Base-by-base conservation (phyloP, 2,113 vertebrate species). In the Chelonoidis abingdonii region DNA sequence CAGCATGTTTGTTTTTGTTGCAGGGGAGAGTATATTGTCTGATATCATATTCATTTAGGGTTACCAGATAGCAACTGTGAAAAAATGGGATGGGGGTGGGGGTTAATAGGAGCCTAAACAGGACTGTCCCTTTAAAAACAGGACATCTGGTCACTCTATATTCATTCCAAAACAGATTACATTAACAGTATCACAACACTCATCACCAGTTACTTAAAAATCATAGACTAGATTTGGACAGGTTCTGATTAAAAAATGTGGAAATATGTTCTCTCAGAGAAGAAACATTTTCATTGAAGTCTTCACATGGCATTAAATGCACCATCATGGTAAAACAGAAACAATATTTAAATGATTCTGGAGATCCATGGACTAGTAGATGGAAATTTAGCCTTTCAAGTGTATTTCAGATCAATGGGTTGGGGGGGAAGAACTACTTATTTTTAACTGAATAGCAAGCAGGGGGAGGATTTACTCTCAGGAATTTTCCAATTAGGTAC, bases 371-470 rank as follows among this genome's bases (percentile, higher is more conserved):
- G 16, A 8, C 2, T 89, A 85, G 31, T 80, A 89, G 89, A 80
- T 84, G 0, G 27, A 94, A 86, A 2, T 38, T 89, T 35, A 52
- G n/a, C 5, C 31, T 81, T 87, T 80, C 16, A 62, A 86, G 85
- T 56, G 21, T 14, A 62, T 10, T 86, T 27, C 3, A 80, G 72
- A 65, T 65, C 0, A 38, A 59, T 6, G 21, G 4, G n/a, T 9
- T 5, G 14, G 14, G 1, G 1, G 1, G 0, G 4, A 10, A 11
- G 5, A 6, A 2, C 29, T 25, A 14, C 2, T 3, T 3, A 52
- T 35, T 88, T 72, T 52, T 78, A 1, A 87, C 29, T 19, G 29
- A 79, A 72, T 5, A 54, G 5, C 13, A 2, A 86, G 31, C 44
- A 76, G 21, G 53, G 21, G 41, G 92, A 81, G 24, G 16, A 24